These are phyloP conservation scores for Simalia tracyae DNA, from an alignment of 2,797 vertebrate genomes.

Conservation along the genomic window DNA sequence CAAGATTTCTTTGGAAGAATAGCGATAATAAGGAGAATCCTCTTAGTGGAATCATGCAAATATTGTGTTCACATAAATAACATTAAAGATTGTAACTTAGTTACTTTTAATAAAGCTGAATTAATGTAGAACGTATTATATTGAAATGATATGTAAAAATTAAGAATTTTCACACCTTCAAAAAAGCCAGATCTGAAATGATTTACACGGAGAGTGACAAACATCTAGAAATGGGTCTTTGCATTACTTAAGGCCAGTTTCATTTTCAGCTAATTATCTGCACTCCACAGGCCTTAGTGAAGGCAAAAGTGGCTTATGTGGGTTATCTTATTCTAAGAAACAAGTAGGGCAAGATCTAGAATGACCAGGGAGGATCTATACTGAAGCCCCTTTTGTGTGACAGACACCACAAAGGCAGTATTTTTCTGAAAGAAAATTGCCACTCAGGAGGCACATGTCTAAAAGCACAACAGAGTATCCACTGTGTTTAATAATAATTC, in stretches of 20 bases:
- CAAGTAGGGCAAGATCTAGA: neutral
- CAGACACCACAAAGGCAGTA: neutral
- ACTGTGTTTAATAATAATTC: neutral
- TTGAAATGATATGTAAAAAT: constrained; percentile 27
- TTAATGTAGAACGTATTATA: constrained; percentile 16
- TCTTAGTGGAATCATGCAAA: constrained; percentile 28
- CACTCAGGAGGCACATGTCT: neutral
- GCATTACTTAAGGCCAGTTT: neutral
- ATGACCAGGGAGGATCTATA: neutral
- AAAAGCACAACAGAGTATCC: neutral
- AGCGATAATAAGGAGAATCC: constrained; percentile 17
- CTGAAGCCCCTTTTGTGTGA: neutral
- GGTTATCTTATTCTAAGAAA: neutral
- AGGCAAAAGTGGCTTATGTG: neutral
- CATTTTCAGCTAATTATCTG: neutral
- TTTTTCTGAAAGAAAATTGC: neutral
- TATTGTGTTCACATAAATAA: constrained; percentile 42
- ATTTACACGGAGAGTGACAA: constrained; percentile 18
- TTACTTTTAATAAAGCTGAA: constrained; percentile 39
- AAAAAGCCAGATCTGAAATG: neutral
- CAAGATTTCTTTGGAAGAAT: constrained; percentile 39
- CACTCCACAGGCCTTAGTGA: neutral
- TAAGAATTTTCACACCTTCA: neutral
- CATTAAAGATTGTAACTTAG: neutral
- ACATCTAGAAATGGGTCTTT: constrained; percentile 7